These are phyloP conservation scores for Charina bottae DNA, from an alignment of 2,113 vertebrate species.

Conservation along the genomic window DNA sequence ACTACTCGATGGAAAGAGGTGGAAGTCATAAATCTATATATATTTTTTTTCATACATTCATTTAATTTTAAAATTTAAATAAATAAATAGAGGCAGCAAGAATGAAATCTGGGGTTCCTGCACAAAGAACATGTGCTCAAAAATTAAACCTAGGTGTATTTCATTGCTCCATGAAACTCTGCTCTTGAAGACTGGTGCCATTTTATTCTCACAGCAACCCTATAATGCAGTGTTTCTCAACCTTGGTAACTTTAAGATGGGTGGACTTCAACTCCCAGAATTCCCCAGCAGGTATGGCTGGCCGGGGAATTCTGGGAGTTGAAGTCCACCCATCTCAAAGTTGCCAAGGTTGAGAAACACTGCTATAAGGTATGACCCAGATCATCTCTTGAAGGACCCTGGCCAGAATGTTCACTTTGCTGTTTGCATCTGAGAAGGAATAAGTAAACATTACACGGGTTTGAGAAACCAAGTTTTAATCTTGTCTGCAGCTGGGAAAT, in stretches of 20 bases:
- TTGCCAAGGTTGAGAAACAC: too few species aligned
- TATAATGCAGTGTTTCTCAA: not conserved
- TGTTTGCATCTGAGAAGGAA: constrained; percentile 47
- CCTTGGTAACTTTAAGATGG: too few species aligned
- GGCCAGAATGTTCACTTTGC: not conserved
- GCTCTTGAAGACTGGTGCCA: not conserved
- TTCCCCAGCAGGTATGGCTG: too few species aligned
- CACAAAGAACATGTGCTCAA: not conserved
- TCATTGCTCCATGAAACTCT: not conserved
- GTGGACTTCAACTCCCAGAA: too few species aligned
- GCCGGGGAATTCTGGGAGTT: too few species aligned
- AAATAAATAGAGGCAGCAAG: not conserved
- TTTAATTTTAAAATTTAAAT: not conserved
- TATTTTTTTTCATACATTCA: not conserved
- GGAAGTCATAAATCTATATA: not conserved
- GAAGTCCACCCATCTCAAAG: too few species aligned
- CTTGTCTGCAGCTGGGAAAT: constrained; percentile 40
- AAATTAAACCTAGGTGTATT: not conserved
- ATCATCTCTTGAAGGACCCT: not conserved
- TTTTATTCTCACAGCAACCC: not conserved
- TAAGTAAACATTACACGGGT: constrained; percentile 45
- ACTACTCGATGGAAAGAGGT: not conserved
- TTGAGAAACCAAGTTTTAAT: constrained; percentile 26
- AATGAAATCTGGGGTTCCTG: not conserved
- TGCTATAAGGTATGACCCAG: not conserved